Percentiles rank a stretch among this genome's conserved stretches.
Conservation (phyloP, 2,797 vertebrate species). For the Naso thynnoides region DNA sequence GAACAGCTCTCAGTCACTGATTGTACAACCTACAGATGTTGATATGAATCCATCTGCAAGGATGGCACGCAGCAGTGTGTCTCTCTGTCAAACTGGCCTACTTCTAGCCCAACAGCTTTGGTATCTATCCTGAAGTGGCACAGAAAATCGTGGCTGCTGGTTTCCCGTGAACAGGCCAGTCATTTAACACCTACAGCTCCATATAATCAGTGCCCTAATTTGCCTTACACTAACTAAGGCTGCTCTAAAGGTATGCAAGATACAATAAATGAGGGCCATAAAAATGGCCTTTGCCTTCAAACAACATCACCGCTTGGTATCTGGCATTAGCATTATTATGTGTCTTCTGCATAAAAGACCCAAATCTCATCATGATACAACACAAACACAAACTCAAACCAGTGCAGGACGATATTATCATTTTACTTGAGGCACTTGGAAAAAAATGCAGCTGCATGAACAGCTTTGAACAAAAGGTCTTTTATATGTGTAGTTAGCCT, state of each 20-base stretch:
- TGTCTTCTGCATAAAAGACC: conserved; percentile 8
- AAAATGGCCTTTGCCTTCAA: conserved; percentile 21
- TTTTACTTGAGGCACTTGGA: conserved; percentile 43
- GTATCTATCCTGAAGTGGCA: conserved; percentile 50
- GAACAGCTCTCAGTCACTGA: conserved; percentile 15
- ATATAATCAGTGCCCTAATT: conserved; percentile 22
- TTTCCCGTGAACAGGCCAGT: conserved; percentile 30
- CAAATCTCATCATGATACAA: conserved; percentile 3
- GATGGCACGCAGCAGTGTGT: conserved; percentile 52
- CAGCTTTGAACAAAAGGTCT: conserved; percentile 58
- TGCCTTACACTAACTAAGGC: conserved; percentile 2
- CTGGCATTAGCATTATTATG: not conserved
- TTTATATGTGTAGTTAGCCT: conserved; percentile 25
- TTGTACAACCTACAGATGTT: conserved; percentile 53
- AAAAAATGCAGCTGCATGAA: conserved; percentile 37
- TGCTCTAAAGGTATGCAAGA: not conserved
- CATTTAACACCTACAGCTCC: conserved; percentile 16
- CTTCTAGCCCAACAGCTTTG: conserved; percentile 56
- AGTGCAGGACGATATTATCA: conserved; percentile 5
- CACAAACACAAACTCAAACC: conserved; percentile 23
- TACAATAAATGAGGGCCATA: conserved; percentile 16
- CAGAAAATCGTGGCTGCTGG: conserved; percentile 39
- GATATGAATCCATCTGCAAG: conserved; percentile 57
- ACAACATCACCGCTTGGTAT: not conserved
- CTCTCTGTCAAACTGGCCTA: conserved; percentile 73